These are phyloP conservation scores for Ormyrus rosae DNA, from an alignment of 2,888 invertebrate genomes.

Conservation along the genomic window DNA sequence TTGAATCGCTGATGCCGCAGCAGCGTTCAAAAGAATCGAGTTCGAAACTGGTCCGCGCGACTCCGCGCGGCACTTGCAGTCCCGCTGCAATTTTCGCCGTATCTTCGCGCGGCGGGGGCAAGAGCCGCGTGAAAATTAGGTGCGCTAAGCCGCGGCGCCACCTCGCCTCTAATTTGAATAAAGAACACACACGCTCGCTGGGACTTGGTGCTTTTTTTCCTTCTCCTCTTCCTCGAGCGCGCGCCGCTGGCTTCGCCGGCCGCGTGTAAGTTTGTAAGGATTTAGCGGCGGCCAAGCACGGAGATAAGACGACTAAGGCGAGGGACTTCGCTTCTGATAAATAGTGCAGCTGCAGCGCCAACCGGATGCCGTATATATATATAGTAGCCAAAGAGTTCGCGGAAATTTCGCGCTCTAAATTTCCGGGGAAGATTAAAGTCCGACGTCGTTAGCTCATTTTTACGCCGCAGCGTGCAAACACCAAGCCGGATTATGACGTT, in stretches of 20 bases:
- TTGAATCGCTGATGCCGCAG: too few species aligned
- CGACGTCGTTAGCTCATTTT: constrained; percentile 39
- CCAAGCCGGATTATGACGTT: not conserved
- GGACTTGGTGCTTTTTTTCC: not conserved
- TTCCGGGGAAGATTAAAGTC: constrained; percentile 20
- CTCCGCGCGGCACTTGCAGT: too few species aligned
- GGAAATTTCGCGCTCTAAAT: constrained; percentile 34
- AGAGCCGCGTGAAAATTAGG: not conserved
- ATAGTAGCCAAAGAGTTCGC: not conserved
- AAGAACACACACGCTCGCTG: not conserved
- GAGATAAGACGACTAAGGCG: constrained; percentile 7
- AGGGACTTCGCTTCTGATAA: constrained; percentile 29
- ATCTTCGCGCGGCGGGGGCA: not conserved
- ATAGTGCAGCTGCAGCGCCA: constrained; percentile 1
- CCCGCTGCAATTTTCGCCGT: not conserved
- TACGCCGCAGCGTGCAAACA: not conserved
- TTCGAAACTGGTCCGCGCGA: too few species aligned
- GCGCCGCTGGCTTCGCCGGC: not conserved
- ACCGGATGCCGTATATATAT: too few species aligned
- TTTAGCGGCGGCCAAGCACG: not conserved
- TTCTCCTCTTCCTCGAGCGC: not conserved
- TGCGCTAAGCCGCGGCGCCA: not conserved
- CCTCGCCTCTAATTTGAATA: not conserved
- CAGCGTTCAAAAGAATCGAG: too few species aligned
- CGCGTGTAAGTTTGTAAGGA: not conserved